Evolutionary conservation across 2,797 vertebrate genomes (phyloP).

Genomic region (Gymnopithys bicolor): DNA sequence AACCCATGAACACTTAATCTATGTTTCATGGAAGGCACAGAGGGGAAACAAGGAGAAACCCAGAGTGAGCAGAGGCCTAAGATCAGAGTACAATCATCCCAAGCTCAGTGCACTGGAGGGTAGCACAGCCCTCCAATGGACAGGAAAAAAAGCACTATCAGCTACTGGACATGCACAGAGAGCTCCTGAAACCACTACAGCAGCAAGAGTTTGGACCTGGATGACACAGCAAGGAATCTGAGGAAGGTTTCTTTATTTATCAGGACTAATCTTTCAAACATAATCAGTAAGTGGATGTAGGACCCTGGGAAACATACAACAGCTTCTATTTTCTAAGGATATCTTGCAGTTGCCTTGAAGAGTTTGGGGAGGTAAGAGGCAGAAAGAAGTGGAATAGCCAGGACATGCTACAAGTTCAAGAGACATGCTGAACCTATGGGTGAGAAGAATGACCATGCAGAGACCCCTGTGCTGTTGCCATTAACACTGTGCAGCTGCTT

Average conservation of each 20-base stretch:
- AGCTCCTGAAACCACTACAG: neutral
- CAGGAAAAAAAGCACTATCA: neutral
- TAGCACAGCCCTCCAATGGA: rapidly evolving
- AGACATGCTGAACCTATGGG: rapidly evolving
- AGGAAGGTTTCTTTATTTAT: neutral
- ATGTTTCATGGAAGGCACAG: neutral
- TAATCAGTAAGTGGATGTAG: neutral
- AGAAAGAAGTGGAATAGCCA: neutral
- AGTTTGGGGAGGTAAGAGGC: neutral
- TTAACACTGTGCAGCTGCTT: neutral
- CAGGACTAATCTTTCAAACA: neutral
- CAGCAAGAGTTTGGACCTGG: neutral
- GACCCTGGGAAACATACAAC: neutral
- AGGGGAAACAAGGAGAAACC: neutral
- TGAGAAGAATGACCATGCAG: neutral
- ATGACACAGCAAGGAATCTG: neutral
- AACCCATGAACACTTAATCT: neutral
- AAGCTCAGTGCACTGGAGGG: neutral
- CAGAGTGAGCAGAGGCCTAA: neutral
- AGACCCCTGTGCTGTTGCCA: neutral
- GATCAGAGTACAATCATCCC: neutral
- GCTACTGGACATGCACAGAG: neutral
- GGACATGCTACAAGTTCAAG: neutral
- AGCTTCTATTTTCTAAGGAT: neutral
- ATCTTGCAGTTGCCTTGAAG: neutral